A percentile compares a stretch with the other conserved stretches of the same genome.
These are phyloP conservation scores for Pogonomyrmex barbatus DNA, from an alignment of 1,140 invertebrate genomes.

Conservation along the genomic window DNA sequence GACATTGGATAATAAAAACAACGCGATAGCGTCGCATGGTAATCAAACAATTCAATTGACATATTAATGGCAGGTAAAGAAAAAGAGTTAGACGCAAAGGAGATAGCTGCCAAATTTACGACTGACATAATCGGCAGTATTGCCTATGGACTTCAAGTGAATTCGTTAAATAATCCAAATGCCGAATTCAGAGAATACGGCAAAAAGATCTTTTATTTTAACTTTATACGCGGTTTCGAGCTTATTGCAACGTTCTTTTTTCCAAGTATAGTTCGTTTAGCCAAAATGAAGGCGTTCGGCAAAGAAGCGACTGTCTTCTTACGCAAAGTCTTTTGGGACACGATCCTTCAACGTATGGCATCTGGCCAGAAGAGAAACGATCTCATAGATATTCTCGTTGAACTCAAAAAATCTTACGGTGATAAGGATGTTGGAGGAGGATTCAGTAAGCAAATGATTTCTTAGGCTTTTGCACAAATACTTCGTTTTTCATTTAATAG, in stretches of 20 bases:
- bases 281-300: slow-evolving; percentile 74
- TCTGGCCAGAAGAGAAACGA: slow-evolving; percentile 80
- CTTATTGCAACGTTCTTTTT: slow-evolving; percentile 81
- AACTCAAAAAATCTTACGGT: slow-evolving; percentile 73
- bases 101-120: slow-evolving; percentile 85
- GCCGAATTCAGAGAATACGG: slow-evolving; percentile 77
- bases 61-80: slow-evolving; percentile 54
- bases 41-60: background rate
- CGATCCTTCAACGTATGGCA: slow-evolving; percentile 77
- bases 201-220: slow-evolving; percentile 76
- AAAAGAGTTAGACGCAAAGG: slow-evolving; percentile 81
- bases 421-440: background rate
- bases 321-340: slow-evolving; percentile 78
- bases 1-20: too few relatives aligned
- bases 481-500: background rate
- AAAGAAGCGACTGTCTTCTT: slow-evolving; percentile 77
- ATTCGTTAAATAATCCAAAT: slow-evolving; percentile 86
- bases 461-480: background rate
- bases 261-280: slow-evolving; percentile 71
- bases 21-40: too few relatives aligned
- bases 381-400: slow-evolving; percentile 84
- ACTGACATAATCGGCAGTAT: slow-evolving; percentile 88
- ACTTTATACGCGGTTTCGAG: slow-evolving; percentile 72
- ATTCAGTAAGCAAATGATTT: slow-evolving; percentile 65
- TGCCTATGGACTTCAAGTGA: slow-evolving; percentile 87